These are phyloP conservation scores for Lysiphlebus fabarum DNA, from an alignment of 1,140 invertebrate species.

Conservation along the genomic window DNA sequence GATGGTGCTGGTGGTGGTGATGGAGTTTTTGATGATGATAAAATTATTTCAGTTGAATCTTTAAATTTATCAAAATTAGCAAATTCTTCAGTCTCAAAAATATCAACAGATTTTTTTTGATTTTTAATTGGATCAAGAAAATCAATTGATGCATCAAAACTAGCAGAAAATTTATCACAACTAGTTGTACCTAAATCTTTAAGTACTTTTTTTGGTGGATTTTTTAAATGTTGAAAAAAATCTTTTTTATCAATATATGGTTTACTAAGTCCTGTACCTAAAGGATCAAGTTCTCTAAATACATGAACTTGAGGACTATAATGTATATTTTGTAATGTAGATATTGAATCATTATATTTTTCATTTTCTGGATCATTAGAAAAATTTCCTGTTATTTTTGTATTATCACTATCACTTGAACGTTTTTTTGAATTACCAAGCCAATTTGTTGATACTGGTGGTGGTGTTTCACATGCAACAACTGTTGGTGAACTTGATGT, in stretches of 20 bases:
- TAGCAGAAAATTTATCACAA: conserved; percentile 46
- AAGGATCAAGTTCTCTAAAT: conserved; percentile 87
- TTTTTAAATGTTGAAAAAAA: conserved; percentile 91
- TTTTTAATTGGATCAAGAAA: conserved; percentile 36
- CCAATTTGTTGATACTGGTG: conserved; percentile 51
- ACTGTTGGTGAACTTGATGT: conserved; percentile 49
- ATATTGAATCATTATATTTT: conserved; percentile 29
- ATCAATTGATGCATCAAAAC: conserved; percentile 42
- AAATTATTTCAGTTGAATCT: no score
- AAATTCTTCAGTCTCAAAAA: conserved; percentile 44
- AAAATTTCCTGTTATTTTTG: conserved; percentile 31
- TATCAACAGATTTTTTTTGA: conserved; percentile 31
- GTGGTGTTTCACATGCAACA: conserved; percentile 51
- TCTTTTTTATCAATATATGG: conserved; percentile 93
- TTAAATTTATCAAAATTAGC: conserved; percentile 52
- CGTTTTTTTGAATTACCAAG: conserved; percentile 56
- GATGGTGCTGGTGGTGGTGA: conserved; percentile 31
- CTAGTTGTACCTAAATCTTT: conserved; percentile 70
- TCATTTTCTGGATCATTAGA: conserved; percentile 5
- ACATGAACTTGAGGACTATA: conserved; percentile 65
- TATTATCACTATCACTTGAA: conserved; percentile 51
- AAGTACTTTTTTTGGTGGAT: conserved; percentile 84
- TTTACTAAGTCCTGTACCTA: conserved; percentile 83
- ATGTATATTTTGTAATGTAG: conserved; percentile 27
- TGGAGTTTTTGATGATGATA: conserved; percentile 26